phyloP scores from a whole-genome alignment of 2,888 invertebrate genomes.

The Nephrotoma guestfalica region DNA sequence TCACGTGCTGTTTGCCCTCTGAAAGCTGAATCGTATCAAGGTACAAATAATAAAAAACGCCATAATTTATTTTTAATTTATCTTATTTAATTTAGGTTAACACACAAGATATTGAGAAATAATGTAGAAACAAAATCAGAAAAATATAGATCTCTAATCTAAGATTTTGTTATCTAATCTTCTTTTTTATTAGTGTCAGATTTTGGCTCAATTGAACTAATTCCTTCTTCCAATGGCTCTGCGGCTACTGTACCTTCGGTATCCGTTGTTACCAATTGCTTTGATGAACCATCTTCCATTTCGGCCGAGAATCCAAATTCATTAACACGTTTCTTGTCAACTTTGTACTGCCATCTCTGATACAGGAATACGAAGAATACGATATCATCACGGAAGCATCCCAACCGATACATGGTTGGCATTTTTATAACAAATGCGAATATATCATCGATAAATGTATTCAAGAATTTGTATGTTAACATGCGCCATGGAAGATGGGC shows the following conservation, averaged over 20 bases:
- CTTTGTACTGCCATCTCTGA: constrained; percentile 97
- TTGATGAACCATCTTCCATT: constrained; percentile 48
- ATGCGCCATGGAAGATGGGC: constrained; percentile 99
- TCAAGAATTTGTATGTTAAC: constrained; percentile 98
- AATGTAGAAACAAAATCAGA: background rate
- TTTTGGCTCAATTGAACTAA: constrained; percentile 14
- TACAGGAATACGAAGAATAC: constrained; percentile 98
- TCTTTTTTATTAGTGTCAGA: constrained; percentile 26
- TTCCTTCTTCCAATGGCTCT: background rate
- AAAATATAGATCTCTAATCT: background rate
- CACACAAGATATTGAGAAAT: background rate
- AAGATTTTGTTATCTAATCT: constrained; percentile 19
- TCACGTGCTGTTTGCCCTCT: background rate
- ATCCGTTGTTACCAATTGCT: background rate
- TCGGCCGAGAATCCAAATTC: constrained; percentile 98
- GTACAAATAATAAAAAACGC: background rate
- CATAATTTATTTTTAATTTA: background rate
- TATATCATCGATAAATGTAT: constrained; percentile 99
- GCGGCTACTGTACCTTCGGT: background rate
- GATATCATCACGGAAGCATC: constrained; percentile 97
- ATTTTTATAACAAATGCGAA: constrained; percentile 99
- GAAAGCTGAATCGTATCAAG: background rate
- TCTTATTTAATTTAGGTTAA: background rate
- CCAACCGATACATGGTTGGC: constrained; percentile 96
- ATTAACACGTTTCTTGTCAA: constrained; percentile 86